Evolutionary conservation across 2,888 invertebrate genomes (phyloP).

Genomic region (Loripinus fragilis): DNA sequence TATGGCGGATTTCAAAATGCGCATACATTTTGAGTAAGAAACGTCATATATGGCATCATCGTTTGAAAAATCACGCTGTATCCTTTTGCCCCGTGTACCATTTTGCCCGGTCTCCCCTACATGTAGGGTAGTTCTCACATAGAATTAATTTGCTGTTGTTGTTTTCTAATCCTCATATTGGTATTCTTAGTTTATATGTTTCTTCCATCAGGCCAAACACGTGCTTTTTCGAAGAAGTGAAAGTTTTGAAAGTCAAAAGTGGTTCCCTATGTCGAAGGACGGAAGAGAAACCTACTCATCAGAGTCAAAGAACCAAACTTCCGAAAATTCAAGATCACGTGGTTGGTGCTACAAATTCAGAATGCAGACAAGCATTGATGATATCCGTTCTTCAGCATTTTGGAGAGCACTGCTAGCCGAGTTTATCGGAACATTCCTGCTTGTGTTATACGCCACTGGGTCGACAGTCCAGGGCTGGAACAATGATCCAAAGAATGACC

Average conservation of each 20-base stretch:
- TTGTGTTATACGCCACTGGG: conserved; percentile 93
- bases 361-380: conserved; percentile 60
- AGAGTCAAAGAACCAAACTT: background rate
- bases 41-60: too few species aligned
- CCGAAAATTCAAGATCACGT: background rate
- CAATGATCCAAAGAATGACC: conserved; percentile 10
- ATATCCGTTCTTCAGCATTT: conserved; percentile 81
- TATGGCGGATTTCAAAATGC: background rate
- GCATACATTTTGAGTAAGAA: background rate
- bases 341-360: conserved; percentile 42
- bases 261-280: conserved; percentile 1
- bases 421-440: conserved; percentile 92
- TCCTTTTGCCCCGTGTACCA: too few species aligned
- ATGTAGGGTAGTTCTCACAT: background rate
- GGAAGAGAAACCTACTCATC: background rate
- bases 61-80: too few species aligned
- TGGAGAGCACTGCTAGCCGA: conserved; percentile 93
- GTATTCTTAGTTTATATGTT: background rate
- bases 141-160: background rate
- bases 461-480: conserved; percentile 82
- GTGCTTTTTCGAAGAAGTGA: conserved; percentile 5
- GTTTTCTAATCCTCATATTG: background rate
- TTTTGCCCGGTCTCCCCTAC: background rate
- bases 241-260: background rate
- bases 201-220: background rate